Percentiles rank a stretch among this genome's conserved stretches.
Evolutionary conservation across 2,113 vertebrate genomes (phyloP).

Genomic region (Lichenostomus cassidix): DNA sequence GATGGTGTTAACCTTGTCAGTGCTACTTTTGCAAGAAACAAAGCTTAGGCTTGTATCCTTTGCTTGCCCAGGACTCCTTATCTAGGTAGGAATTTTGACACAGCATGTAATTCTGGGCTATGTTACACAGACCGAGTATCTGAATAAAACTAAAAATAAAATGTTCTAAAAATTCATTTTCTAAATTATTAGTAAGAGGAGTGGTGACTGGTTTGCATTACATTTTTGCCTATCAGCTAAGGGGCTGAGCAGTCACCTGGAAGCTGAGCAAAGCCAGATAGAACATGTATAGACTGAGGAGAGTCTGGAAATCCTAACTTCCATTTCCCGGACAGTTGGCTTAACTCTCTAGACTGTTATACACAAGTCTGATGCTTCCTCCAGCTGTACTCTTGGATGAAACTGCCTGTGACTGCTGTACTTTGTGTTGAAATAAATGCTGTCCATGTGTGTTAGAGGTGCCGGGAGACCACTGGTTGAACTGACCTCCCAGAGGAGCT

Average conservation of each 20-base stretch:
- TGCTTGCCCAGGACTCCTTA: background rate
- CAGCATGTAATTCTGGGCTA: background rate
- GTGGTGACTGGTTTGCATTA: background rate
- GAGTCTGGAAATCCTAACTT: constrained; percentile 19
- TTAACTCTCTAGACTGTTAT: constrained; percentile 26
- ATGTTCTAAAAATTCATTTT: background rate
- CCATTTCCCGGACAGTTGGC: background rate
- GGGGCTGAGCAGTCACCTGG: background rate
- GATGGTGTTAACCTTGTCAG: background rate
- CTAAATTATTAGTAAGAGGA: background rate
- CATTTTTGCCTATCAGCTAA: background rate
- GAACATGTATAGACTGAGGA: background rate
- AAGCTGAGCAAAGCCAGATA: background rate
- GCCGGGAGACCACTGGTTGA: background rate
- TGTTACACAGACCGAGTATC: background rate
- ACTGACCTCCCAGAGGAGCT: background rate
- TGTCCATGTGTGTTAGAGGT: background rate
- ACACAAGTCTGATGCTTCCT: constrained; percentile 35
- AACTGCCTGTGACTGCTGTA: constrained; percentile 23
- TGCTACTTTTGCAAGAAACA: background rate
- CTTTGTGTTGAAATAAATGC: constrained; percentile 24
- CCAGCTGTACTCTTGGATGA: constrained; percentile 38
- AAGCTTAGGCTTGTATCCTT: background rate
- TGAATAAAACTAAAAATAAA: background rate
- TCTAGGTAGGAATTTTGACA: background rate